phyloP scores from a whole-genome alignment of 2,888 invertebrate species.

The Anthophora plumipes region DNA sequence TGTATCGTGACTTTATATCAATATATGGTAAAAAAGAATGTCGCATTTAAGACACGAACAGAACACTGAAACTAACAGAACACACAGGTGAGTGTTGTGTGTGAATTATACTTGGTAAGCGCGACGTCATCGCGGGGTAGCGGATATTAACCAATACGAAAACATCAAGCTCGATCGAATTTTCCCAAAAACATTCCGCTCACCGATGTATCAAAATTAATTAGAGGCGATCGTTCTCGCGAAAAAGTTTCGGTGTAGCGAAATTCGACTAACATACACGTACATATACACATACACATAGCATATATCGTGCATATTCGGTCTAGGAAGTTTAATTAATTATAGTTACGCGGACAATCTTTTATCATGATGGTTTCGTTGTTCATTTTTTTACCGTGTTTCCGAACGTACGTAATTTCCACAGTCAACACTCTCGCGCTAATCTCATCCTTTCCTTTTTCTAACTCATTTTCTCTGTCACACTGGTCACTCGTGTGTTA shows the following conservation, averaged over 20 bases:
- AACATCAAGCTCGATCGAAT: not conserved
- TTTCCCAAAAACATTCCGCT: not conserved
- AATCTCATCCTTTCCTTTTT: too few species aligned
- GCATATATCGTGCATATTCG: conserved; percentile 55
- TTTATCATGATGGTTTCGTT: conserved; percentile 67
- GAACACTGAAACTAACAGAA: not conserved
- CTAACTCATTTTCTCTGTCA: conserved; percentile 2
- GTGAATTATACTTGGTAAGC: not conserved
- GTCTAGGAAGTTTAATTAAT: conserved; percentile 61
- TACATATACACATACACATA: conserved; percentile 57
- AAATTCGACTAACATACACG: conserved; percentile 57
- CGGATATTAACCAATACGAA: not conserved
- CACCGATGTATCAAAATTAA: conserved; percentile 23
- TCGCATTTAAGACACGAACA: not conserved
- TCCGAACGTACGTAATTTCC: conserved; percentile 57
- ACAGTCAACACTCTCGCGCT: conserved; percentile 23
- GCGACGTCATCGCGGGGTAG: not conserved
- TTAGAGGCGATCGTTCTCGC: conserved; percentile 36
- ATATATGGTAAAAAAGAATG: too few species aligned
- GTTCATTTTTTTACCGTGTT: conserved; percentile 68
- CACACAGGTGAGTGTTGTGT: too few species aligned
- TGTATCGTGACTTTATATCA: not conserved
- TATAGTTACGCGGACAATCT: conserved; percentile 66
- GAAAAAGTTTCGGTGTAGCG: conserved; percentile 40
- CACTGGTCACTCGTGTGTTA: not conserved